Percentiles rank a stretch among this genome's conserved stretches.
Evolutionary conservation across 2,888 invertebrate species (phyloP).

Genomic region (Bibio marci): DNA sequence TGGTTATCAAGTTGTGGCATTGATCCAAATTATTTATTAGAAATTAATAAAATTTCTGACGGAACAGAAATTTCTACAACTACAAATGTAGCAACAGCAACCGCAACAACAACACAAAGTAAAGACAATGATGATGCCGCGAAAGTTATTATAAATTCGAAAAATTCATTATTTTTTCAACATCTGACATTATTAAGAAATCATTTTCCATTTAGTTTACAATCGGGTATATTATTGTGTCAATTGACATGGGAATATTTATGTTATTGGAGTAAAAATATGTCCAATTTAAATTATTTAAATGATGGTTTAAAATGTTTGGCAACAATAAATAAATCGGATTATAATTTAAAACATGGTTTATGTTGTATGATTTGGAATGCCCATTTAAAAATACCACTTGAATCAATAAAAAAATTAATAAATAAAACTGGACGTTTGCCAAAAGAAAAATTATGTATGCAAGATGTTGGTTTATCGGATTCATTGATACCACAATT

Average conservation of each 20-base stretch:
- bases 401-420: constrained; percentile 58
- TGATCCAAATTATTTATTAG: constrained; percentile 41
- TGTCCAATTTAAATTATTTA: constrained; percentile 44
- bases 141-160: constrained; percentile 5
- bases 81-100: constrained; percentile 9
- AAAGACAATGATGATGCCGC: constrained; percentile 15
- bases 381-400: constrained; percentile 64
- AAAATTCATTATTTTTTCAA: constrained; percentile 33
- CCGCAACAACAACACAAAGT: constrained; percentile 6
- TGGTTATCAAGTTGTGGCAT: constrained; percentile 66
- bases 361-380: constrained; percentile 77
- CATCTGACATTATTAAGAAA: constrained; percentile 45
- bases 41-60: constrained; percentile 29
- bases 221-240: constrained; percentile 58
- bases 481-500: constrained; percentile 40
- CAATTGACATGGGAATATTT: constrained; percentile 89
- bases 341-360: constrained; percentile 44
- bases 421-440: constrained; percentile 68
- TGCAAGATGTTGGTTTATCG: constrained; percentile 56
- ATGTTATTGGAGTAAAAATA: constrained; percentile 68
- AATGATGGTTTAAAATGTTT: constrained; percentile 56
- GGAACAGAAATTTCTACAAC: constrained; percentile 1
- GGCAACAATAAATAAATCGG: constrained; percentile 17
- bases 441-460: constrained; percentile 69
- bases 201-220: constrained; percentile 76